Percentiles rank a stretch among this genome's conserved stretches.
Evolutionary conservation across 2,888 invertebrate genomes (phyloP).

Genomic region (Meiosimyza decipiens): DNA sequence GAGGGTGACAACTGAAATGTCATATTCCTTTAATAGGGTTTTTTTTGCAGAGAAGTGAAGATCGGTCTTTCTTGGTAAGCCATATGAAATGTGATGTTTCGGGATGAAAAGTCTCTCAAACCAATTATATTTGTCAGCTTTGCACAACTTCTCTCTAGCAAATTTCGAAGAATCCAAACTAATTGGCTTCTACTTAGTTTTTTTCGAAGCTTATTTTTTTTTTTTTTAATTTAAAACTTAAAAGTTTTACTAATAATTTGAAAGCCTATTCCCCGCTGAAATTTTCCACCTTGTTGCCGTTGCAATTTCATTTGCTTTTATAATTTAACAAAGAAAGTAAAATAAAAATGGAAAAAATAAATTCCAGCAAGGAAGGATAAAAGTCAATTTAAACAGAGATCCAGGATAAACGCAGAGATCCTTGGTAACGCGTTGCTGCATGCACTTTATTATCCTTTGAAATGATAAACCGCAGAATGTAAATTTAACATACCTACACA

Average conservation of each 20-base stretch:
- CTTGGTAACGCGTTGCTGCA: conserved; percentile 25
- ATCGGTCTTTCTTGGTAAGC: too few relatives aligned
- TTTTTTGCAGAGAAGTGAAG: too few relatives aligned
- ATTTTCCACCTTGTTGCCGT: conserved; percentile 11
- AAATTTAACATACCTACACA: conserved; percentile 20
- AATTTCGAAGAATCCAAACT: too few relatives aligned
- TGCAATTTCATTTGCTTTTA: conserved; percentile 31
- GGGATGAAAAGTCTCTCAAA: too few relatives aligned
- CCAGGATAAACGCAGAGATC: conserved; percentile 15
- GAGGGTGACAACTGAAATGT: too few relatives aligned
- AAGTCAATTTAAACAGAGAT: conserved; percentile 25
- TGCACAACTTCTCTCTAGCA: too few relatives aligned
- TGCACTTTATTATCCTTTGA: conserved; percentile 33
- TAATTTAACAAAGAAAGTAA: conserved; percentile 22
- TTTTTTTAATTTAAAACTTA: too few relatives aligned
- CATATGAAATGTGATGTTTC: too few relatives aligned
- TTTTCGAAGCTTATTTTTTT: too few relatives aligned
- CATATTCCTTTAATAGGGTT: too few relatives aligned
- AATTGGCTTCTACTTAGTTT: too few relatives aligned
- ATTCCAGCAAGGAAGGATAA: neutral
- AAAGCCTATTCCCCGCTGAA: neutral
- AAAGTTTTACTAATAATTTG: neutral
- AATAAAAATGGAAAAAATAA: neutral
- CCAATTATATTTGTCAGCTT: too few relatives aligned
- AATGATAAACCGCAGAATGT: conserved; percentile 35